Conservation (phyloP, 2,113 vertebrate species). For the Corythaixoides concolor region DNA sequence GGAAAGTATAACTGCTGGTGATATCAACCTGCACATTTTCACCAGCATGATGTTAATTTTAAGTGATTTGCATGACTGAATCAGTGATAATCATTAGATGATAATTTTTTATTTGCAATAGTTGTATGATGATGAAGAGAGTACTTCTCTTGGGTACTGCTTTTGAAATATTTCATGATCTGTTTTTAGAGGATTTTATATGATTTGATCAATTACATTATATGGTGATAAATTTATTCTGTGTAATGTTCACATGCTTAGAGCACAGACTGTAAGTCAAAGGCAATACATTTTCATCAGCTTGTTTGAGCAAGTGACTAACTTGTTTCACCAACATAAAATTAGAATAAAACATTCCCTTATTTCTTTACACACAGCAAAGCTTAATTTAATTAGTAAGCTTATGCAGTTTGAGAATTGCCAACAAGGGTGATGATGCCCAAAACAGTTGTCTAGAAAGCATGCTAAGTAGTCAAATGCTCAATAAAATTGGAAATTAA, state of each 20-base stretch:
- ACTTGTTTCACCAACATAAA: neutral
- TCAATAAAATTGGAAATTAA: conserved; percentile 29
- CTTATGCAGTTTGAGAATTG: neutral
- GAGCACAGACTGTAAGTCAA: neutral
- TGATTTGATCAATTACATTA: neutral
- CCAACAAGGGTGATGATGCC: neutral
- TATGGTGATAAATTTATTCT: neutral
- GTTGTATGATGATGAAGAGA: neutral
- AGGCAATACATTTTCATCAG: neutral
- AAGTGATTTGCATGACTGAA: neutral
- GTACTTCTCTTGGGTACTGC: neutral
- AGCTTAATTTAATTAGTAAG: conserved; percentile 20
- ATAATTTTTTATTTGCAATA: neutral
- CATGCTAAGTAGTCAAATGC: conserved; percentile 15
- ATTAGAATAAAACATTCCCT: neutral
- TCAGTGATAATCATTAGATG: neutral
- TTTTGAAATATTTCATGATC: neutral
- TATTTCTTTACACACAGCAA: neutral
- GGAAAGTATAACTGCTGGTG: neutral
- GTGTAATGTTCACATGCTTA: neutral
- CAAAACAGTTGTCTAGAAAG: conserved; percentile 19
- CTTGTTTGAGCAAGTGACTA: neutral
- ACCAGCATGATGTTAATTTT: neutral
- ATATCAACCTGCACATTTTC: neutral
- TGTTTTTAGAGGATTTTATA: neutral